Evolutionary conservation across 2,113 vertebrate species (phyloP), one percentile per base, ranked within the genome.

Genomic region (Grallaria varia): DNA sequence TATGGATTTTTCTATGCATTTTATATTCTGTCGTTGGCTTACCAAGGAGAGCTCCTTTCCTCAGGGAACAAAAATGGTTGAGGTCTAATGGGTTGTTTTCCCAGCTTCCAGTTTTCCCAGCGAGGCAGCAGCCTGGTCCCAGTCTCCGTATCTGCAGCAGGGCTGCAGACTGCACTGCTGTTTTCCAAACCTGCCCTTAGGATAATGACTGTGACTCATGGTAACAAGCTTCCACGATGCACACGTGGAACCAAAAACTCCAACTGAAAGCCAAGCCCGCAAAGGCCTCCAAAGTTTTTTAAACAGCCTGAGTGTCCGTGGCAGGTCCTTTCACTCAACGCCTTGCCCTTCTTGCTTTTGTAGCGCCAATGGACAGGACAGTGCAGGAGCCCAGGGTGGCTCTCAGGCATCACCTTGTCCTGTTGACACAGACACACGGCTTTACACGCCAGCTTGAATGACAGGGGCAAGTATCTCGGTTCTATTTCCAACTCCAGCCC

Each of bases 241-340:
- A 50, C 14, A 7, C 2, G 6, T 24, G 49, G 33, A 87, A 60
- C 42, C 52, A 19, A 77, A 55, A 76, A 17, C 14, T 39, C 40
- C 59, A 42, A 1, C 67, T 81, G 4, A 55, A 87, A 59, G 17
- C 2, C 35, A 81, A 75, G 27, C 37, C 40, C 50, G 37, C 17
- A 62, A n/a, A 60, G 86, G 4, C 31, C 21, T 58, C 73, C 1
- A 1, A 42, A 62, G 39, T 10, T 17, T 55, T 78, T 35, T 42
- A 0, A 47, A 62, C 39, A 21, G 17, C 15, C 16, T 47, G 4
- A 1, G 3, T 19, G 12, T 8, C 76, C 20, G 3, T 4, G 6
- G 20, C 18, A 62, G 37, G 55, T 30, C 33, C 10, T 63, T 78
- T n/a, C 52, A 40, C 19, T 60, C 18, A 2, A 5, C 20, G 59